Conservation (phyloP, 2,888 invertebrate genomes). For the Achlya flavicornis region DNA sequence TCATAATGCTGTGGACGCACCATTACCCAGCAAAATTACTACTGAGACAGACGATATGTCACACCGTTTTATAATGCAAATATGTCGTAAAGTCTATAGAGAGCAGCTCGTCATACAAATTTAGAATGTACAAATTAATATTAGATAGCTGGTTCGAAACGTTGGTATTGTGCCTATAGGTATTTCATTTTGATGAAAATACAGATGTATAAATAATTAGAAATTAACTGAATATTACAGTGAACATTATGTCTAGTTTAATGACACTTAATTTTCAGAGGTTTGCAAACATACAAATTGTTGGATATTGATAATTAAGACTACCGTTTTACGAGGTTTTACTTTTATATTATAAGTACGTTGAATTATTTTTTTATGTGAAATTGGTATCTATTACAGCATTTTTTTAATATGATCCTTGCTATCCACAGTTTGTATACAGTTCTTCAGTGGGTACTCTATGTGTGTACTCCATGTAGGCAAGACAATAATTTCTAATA, state of each 20-base stretch:
- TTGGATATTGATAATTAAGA: not conserved
- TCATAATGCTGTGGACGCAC: slow-evolving; percentile 68
- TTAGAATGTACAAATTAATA: slow-evolving; percentile 55
- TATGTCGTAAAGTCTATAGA: slow-evolving; percentile 66
- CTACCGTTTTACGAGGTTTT: too few relatives aligned
- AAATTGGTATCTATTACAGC: too few relatives aligned
- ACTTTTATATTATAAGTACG: too few relatives aligned
- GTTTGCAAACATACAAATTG: not conserved
- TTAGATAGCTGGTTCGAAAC: slow-evolving; percentile 21
- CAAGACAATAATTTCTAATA: slow-evolving; percentile 55
- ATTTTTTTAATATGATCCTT: too few relatives aligned
- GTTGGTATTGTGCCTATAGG: not conserved
- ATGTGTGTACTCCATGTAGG: too few relatives aligned
- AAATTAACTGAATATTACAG: not conserved
- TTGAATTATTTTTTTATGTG: too few relatives aligned
- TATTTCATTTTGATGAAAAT: slow-evolving; percentile 6
- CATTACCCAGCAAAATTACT: slow-evolving; percentile 78
- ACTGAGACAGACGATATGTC: slow-evolving; percentile 66
- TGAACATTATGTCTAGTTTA: not conserved
- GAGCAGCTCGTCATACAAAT: slow-evolving; percentile 52
- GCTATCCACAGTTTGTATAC: too few relatives aligned
- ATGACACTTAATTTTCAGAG: not conserved
- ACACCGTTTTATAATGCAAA: slow-evolving; percentile 72
- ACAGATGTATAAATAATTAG: slow-evolving; percentile 3
- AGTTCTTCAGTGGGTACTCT: too few relatives aligned